A percentile compares a stretch with the other conserved stretches of the same genome.
phyloP scores from a whole-genome alignment of 92 coral and sea anemone species.

The Palythoa grandis region DNA sequence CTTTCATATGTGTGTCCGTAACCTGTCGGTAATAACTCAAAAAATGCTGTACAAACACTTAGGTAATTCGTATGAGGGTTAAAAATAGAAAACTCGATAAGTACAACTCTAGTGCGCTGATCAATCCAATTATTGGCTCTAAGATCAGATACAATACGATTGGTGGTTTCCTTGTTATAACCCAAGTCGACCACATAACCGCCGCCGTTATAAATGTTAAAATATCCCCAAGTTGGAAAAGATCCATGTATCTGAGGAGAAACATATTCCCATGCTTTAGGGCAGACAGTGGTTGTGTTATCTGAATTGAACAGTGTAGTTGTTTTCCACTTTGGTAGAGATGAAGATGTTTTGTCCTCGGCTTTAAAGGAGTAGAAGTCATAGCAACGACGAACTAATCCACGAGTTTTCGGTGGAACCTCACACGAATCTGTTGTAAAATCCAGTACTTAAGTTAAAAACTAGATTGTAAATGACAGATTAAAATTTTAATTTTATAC shows the following conservation, averaged over 20 bases:
- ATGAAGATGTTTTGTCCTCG: constrained; percentile 60
- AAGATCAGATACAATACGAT: constrained; percentile 46
- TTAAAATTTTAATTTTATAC: too few relatives aligned
- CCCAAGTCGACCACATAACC: constrained; percentile 85
- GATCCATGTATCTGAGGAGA: constrained; percentile 46
- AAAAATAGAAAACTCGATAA: constrained; percentile 61
- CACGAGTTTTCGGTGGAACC: constrained; percentile 59
- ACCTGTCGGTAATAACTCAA: constrained; percentile 69
- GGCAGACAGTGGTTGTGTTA: constrained; percentile 70
- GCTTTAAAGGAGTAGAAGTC: constrained; percentile 66
- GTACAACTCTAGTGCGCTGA: constrained; percentile 71
- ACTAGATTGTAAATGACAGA: not conserved
- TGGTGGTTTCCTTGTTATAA: constrained; percentile 54
- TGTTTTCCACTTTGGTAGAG: constrained; percentile 78
- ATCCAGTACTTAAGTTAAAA: not conserved
- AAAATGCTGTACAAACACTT: constrained; percentile 63
- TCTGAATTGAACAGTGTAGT: constrained; percentile 22
- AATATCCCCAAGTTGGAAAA: constrained; percentile 75
- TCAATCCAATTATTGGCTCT: constrained; percentile 71
- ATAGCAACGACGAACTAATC: constrained; percentile 48
- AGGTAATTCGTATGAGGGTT: constrained; percentile 77
- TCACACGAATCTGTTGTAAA: constrained; percentile 63
- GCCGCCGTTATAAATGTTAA: constrained; percentile 73
- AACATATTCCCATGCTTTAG: constrained; percentile 81
- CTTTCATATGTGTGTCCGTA: constrained; percentile 63